Evolutionary conservation across 2,113 vertebrate species (phyloP).

Genomic region (Hiodon alosoides): DNA sequence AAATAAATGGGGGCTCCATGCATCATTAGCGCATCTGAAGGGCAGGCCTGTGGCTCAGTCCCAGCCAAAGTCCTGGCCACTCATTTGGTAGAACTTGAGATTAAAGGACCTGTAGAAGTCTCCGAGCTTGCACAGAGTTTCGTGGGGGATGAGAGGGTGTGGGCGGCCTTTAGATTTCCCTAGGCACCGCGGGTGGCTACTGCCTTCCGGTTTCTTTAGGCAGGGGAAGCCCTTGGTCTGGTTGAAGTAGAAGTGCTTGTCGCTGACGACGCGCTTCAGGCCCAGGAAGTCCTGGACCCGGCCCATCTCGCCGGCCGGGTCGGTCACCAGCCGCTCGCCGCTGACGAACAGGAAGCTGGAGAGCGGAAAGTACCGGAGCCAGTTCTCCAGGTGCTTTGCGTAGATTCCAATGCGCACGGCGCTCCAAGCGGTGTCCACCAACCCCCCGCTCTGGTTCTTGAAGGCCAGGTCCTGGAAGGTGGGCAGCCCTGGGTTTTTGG

Average conservation of each 20-base stretch:
- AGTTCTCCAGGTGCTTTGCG: conserved; percentile 85
- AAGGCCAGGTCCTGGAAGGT: conserved; percentile 84
- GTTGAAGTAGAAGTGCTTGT: conserved; percentile 95
- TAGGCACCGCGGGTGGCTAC: conserved; percentile 78
- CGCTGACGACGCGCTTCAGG: conserved; percentile 77
- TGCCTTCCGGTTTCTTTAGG: conserved; percentile 84
- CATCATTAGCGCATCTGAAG: neutral
- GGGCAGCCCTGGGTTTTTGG: conserved; percentile 82
- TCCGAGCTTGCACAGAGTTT: conserved; percentile 74
- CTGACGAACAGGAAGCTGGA: conserved; percentile 88
- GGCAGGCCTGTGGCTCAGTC: conserved; percentile 55
- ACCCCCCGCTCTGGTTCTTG: conserved; percentile 71
- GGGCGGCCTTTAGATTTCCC: conserved; percentile 92
- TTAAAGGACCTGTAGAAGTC: conserved; percentile 96
- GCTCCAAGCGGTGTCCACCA: conserved; percentile 88
- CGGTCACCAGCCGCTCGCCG: conserved; percentile 81
- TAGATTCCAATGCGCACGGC: conserved; percentile 91
- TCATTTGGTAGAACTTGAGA: conserved; percentile 97
- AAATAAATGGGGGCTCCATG: neutral
- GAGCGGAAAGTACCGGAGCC: conserved; percentile 86
- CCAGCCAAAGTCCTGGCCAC: conserved; percentile 91
- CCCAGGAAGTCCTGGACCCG: conserved; percentile 93
- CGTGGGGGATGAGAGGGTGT: conserved; percentile 77
- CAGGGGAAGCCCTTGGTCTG: conserved; percentile 98
- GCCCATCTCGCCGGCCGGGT: conserved; percentile 85